Percentiles rank a stretch among this genome's conserved stretches.
Conservation (phyloP, 2,113 vertebrate species). For the Loxodonta africana region DNA sequence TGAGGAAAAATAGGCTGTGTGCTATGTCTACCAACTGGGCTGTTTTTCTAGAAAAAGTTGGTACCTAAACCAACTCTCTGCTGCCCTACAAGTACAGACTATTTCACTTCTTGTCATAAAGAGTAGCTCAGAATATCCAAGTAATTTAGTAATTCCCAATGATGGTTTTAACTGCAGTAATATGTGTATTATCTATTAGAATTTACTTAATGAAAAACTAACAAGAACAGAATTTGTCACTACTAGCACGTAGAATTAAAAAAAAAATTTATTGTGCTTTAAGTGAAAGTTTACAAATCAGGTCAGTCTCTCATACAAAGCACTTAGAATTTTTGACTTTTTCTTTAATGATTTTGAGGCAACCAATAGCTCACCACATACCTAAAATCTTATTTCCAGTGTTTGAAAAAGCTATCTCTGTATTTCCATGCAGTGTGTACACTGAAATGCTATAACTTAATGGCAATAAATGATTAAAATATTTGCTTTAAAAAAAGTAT, state of each 20-base stretch:
- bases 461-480: conserved; percentile 87
- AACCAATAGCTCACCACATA: neutral
- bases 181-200: neutral
- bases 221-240: neutral
- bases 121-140: conserved; percentile 43
- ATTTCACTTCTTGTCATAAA: conserved; percentile 63
- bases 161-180: conserved; percentile 70
- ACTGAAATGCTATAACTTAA: conserved; percentile 69
- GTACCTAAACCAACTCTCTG: conserved; percentile 57
- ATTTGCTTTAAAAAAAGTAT: neutral
- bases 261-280: too few relatives aligned
- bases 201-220: neutral
- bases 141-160: conserved; percentile 55
- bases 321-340: neutral
- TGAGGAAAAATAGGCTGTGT: neutral
- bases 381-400: conserved; percentile 46
- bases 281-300: too few relatives aligned
- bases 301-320: too few relatives aligned
- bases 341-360: neutral
- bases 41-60: conserved; percentile 68
- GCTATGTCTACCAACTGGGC: conserved; percentile 54
- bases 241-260: neutral
- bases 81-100: conserved; percentile 81
- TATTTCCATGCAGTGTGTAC: conserved; percentile 47
- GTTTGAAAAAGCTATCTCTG: conserved; percentile 73